Evolutionary conservation across 2,888 invertebrate genomes (phyloP).

Genomic region (Pandemis corylana): DNA sequence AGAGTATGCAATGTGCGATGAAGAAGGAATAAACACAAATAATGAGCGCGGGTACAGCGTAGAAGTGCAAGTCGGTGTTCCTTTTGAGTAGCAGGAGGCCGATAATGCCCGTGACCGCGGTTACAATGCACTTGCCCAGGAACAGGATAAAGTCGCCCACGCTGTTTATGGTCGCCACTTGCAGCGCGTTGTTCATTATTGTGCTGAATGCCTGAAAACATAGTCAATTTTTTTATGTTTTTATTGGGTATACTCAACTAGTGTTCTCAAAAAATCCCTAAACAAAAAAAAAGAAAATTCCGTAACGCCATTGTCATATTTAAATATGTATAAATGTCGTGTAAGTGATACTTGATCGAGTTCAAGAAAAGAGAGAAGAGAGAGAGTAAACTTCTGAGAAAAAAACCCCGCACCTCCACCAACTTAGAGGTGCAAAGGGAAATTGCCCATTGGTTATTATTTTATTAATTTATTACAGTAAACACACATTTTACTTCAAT

Average conservation of each 20-base stretch:
- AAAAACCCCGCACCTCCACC: too few species aligned
- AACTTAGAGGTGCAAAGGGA: too few species aligned
- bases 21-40: slow-evolving; percentile 95
- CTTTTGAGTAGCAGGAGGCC: slow-evolving; percentile 91
- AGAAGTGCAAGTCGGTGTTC: slow-evolving; percentile 91
- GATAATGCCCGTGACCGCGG: slow-evolving; percentile 91
- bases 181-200: slow-evolving; percentile 91
- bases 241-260: background rate
- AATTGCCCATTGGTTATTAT: too few species aligned
- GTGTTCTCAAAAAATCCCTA: too few species aligned
- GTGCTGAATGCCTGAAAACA: slow-evolving; percentile 91
- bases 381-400: too few species aligned
- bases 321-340: too few species aligned
- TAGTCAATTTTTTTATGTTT: too few species aligned
- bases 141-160: slow-evolving; percentile 97
- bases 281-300: too few species aligned
- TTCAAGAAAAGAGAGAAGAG: too few species aligned
- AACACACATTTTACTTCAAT: too few species aligned
- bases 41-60: slow-evolving; percentile 93
- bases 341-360: too few species aligned
- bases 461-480: too few species aligned
- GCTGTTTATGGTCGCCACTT: slow-evolving; percentile 96
- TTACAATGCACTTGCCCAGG: slow-evolving; percentile 92
- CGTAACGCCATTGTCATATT: background rate
- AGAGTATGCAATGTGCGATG: slow-evolving; percentile 96